Conservation (phyloP, 2,888 invertebrate species). For the Pterostichus niger region DNA sequence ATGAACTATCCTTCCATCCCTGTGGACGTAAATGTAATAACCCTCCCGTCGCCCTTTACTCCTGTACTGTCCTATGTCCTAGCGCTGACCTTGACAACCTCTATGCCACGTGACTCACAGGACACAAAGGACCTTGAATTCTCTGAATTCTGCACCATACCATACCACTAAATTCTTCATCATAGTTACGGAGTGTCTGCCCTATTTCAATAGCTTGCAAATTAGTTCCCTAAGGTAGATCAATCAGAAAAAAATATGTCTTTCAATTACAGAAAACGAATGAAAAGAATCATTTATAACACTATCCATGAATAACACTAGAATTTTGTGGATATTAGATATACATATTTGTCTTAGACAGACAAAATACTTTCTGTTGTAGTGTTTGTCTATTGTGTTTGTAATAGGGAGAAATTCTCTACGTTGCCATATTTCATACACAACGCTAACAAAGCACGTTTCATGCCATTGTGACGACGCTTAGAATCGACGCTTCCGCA, state of each 20-base stretch:
- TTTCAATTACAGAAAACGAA: too few relatives aligned
- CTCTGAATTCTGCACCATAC: slow-evolving; percentile 10
- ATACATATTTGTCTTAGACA: background rate
- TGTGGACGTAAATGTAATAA: slow-evolving; percentile 33
- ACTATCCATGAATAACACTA: too few relatives aligned
- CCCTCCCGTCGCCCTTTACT: slow-evolving; percentile 1
- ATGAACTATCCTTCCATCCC: slow-evolving; percentile 47
- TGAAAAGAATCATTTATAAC: background rate
- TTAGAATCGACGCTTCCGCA: slow-evolving; percentile 24
- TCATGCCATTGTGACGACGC: slow-evolving; percentile 46
- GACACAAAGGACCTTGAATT: slow-evolving; percentile 25
- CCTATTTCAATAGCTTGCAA: too few relatives aligned
- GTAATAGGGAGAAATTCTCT: slow-evolving; percentile 8
- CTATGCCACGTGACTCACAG: slow-evolving; percentile 5
- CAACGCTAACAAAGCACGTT: slow-evolving; percentile 56
- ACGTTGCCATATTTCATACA: slow-evolving; percentile 18
- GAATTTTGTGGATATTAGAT: too few relatives aligned
- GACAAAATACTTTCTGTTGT: slow-evolving; percentile 21
- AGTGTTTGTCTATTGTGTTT: slow-evolving; percentile 3
- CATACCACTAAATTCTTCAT: slow-evolving; percentile 3
- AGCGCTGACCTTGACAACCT: slow-evolving; percentile 32
- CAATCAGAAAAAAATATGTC: too few relatives aligned
- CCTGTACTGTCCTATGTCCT: slow-evolving; percentile 20
- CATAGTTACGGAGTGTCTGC: too few relatives aligned
- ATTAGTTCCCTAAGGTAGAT: too few relatives aligned